A percentile compares a stretch with the other conserved stretches of the same genome.
Conservation (phyloP, 2,797 vertebrate species). For the Tinamus major region DNA sequence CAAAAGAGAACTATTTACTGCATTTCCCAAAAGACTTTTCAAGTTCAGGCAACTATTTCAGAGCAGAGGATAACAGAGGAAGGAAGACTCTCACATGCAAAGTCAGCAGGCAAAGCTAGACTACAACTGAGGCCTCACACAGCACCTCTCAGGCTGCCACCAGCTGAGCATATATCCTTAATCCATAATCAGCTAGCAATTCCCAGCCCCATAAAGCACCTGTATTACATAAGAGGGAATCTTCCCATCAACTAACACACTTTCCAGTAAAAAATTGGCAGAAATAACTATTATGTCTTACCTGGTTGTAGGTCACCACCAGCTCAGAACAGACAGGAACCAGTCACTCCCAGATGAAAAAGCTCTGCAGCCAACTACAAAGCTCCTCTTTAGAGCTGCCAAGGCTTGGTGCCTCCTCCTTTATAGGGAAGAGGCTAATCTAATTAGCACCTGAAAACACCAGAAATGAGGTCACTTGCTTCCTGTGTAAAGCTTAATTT, state of each 20-base stretch:
- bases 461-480: constrained; percentile 71
- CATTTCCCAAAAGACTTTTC: background rate
- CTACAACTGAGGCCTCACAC: background rate
- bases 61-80: background rate
- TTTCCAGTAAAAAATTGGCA: background rate
- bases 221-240: background rate
- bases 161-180: background rate
- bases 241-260: background rate
- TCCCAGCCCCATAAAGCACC: background rate
- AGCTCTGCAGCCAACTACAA: background rate
- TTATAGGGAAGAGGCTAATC: constrained; percentile 45
- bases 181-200: background rate
- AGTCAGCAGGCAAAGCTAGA: background rate
- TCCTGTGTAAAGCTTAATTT: constrained; percentile 72
- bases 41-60: background rate
- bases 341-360: background rate
- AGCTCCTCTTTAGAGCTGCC: background rate
- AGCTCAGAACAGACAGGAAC: background rate
- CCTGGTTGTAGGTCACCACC: background rate
- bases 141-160: background rate
- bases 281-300: rapidly evolving
- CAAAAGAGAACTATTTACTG: background rate
- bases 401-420: background rate
- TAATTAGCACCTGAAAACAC: constrained; percentile 67
- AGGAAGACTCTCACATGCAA: background rate